Conservation (phyloP, 2,888 invertebrate genomes). For the Tanypteryx hageni region DNA sequence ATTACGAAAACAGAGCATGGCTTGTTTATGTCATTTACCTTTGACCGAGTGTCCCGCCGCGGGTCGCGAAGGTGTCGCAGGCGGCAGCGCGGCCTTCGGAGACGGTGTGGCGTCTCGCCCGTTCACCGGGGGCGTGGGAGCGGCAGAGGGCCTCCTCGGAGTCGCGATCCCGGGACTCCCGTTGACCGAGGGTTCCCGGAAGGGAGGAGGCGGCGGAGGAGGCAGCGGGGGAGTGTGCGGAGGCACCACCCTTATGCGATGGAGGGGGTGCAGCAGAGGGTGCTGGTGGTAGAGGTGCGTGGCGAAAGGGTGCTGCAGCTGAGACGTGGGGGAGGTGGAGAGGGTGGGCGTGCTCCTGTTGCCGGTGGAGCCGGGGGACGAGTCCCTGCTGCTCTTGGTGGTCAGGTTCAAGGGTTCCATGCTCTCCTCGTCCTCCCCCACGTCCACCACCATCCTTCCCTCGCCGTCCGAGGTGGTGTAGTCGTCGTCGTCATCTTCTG, state of each 20-base stretch:
- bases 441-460: conserved; percentile 54
- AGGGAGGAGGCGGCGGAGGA: conserved; percentile 69
- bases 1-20: background rate
- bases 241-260: conserved; percentile 70
- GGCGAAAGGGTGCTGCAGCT: conserved; percentile 59
- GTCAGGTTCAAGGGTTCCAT: conserved; percentile 74
- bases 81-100: conserved; percentile 58
- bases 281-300: conserved; percentile 35
- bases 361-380: conserved; percentile 66
- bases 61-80: conserved; percentile 31
- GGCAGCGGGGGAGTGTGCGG: conserved; percentile 49
- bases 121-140: conserved; percentile 66
- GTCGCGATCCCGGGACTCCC: conserved; percentile 59
- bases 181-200: conserved; percentile 70
- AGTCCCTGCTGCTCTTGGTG: conserved; percentile 69
- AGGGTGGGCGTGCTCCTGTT: conserved; percentile 65
- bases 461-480: conserved; percentile 67
- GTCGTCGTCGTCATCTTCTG: conserved; percentile 66
- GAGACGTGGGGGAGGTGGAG: conserved; percentile 61
- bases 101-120: conserved; percentile 67
- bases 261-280: conserved; percentile 47
- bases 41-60: conserved; percentile 58
- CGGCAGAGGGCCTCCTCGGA: conserved; percentile 54
- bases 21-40: background rate
- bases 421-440: conserved; percentile 68